Evolutionary conservation across 2,797 vertebrate species (phyloP), one percentile per base, ranked within the genome.

Genomic region (Oryzias sinensis): DNA sequence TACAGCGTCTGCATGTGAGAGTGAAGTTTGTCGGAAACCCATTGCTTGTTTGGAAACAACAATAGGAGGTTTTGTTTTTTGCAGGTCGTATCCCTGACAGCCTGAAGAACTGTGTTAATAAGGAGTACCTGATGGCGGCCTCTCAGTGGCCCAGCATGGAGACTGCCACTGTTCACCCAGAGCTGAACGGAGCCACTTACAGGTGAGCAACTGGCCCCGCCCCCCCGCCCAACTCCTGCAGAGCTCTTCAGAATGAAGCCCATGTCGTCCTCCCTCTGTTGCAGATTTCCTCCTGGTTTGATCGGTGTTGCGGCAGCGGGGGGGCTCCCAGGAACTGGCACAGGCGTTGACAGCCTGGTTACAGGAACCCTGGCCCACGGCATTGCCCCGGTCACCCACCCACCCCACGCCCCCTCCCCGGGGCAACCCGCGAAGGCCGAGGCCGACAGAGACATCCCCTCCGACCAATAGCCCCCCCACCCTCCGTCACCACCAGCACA

Each of bases 101-200:
- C 78, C 89, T 97, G 88, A 95, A 95, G 89, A 97, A 97, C 89
- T 97, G 95, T 74, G 95, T 97, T 85, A 97, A 97, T 87, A 97
- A 97, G 88, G 95, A 97, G 74, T 97, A 96, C 81, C 92, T 97
- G 86, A 91, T 96, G 90, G 89, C 95, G 56, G 93, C 95, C 52
- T 93, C 94, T 72, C 95, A 95, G 84, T 97, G 95, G 95, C 89
- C 95, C 49, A 89, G 86, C 86, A 94, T 97, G 86, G 95, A 97
- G 78, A 90, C 94, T 43, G 90, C 94, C 68, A 60, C 93, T 43
- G 93, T 97, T 70, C 95, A 96, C 84, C 90, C 94, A 56, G 95
- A 97, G 74, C 94, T 96, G 49, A 97, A 97, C 0, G 95, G 95
- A 84, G 93, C 93, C 76, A 46, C 88, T 54, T 97, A 96, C 91